Evolutionary conservation across 1,140 invertebrate genomes (phyloP).

Genomic region (Paralvinella palmiformis): DNA sequence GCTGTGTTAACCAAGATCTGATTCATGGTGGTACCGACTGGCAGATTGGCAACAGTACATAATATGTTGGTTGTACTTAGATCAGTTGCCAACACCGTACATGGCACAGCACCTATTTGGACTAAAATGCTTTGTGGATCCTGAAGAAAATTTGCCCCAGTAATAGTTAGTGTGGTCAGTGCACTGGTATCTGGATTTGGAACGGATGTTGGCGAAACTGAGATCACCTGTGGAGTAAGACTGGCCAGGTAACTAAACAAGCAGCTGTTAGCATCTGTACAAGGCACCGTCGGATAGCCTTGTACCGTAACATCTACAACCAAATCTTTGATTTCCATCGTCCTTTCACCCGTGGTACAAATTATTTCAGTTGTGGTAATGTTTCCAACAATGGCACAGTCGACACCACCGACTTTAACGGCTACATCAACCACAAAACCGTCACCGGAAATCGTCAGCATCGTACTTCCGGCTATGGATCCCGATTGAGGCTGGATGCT

Average conservation of each 20-base stretch:
- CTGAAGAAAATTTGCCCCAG: constrained; percentile 1
- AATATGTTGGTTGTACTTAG: background rate
- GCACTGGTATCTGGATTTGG: background rate
- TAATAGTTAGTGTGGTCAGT: constrained; percentile 1
- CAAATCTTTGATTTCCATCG: background rate
- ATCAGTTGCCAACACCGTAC: background rate
- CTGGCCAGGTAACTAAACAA: background rate
- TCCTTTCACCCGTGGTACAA: no score
- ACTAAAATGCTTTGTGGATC: background rate
- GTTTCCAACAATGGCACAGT: no score
- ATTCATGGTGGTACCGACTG: background rate
- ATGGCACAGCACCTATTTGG: no score
- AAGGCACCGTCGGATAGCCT: background rate
- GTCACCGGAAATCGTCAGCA: constrained; percentile 1
- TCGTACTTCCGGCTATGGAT: constrained; percentile 1
- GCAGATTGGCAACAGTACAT: background rate
- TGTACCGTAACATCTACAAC: background rate
- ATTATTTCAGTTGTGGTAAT: no score
- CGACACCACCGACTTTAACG: background rate
- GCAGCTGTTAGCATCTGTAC: background rate
- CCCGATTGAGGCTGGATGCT: background rate
- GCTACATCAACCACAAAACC: background rate
- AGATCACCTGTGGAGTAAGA: background rate
- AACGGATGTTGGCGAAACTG: background rate
- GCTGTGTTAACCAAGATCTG: no score